These are phyloP conservation scores for Rhopalosiphum nymphaeae DNA, from an alignment of 2,888 invertebrate genomes.

Conservation along the genomic window DNA sequence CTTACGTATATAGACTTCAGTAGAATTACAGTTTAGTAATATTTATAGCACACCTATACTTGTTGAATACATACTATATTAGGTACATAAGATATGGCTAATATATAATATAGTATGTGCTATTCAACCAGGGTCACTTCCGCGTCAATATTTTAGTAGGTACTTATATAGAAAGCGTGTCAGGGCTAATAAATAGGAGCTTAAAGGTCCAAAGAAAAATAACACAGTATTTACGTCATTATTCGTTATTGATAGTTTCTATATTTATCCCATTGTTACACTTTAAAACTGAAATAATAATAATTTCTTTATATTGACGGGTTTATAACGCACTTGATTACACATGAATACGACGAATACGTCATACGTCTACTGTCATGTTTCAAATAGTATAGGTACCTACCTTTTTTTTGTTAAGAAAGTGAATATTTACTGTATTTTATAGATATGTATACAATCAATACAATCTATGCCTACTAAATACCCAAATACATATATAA, in stretches of 20 bases:
- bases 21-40: neutral
- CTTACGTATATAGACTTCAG: neutral
- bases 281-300: slow-evolving; percentile 34
- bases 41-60: neutral
- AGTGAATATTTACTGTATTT: neutral
- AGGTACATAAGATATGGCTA: neutral
- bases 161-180: slow-evolving; percentile 45
- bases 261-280: slow-evolving; percentile 48
- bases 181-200: slow-evolving; percentile 55
- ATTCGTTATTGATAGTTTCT: slow-evolving; percentile 15
- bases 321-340: neutral
- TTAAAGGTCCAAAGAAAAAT: neutral
- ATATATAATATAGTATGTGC: neutral
- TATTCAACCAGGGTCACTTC: slow-evolving; percentile 46
- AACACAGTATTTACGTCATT: slow-evolving; percentile 44
- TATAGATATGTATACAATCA: neutral
- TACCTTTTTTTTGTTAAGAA: neutral
- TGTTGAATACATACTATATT: slow-evolving; percentile 11
- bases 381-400: neutral
- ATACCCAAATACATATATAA: neutral
- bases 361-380: neutral
- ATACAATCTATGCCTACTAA: neutral
- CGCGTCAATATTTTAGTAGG: slow-evolving; percentile 15
- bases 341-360: neutral
- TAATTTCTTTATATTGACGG: neutral